Base-by-base conservation (phyloP, 2,888 invertebrate species). In the Pherbina coryleti region DNA sequence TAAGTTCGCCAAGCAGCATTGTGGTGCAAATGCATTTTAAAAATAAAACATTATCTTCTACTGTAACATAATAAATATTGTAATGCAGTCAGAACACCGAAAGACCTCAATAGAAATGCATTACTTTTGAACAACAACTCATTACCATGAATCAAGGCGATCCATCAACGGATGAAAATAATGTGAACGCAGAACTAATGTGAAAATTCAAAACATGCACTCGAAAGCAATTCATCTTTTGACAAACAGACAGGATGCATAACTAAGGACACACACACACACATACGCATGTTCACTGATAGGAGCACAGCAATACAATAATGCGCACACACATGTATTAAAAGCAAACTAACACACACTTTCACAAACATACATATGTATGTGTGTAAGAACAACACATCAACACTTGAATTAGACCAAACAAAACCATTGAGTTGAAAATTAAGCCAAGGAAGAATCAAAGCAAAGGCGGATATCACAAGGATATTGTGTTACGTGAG, bases 191-290 rank as follows among this genome's bases (percentile, higher is more conserved):
- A 28, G 64, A 31, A 51, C 64, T 53, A 64, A 31, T 51, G 64
- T 19, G 66, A 74, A 71, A 77, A 77, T 77, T 79, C 76, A 72
- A 76, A 76, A 71, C 78, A 79, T 79, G 76, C 76, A 49, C 72
- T 72, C 78, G 62, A 71, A 55, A 76, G 75, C 71, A 75, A 78
- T 78, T 76, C 76, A 78, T 76, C 72, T 67, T 60, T 57, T 22
- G 60, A 72, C 57, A 37, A 37, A 71, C 53, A 71, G 71, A 71
- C 31, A 53, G 31, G 28, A 51, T 51, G 49, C 28, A 53, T 25
- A 70, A 70, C 49, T 25, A 31, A 55, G 49, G 67, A 22, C 67
- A 67, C 37, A 34, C 17, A 11, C 9, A 28, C 8, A 64, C 34
- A 55, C 34, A 34, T 3, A 28, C 64, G 19, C 31, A 66, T n/a